A percentile compares a stretch with the other conserved stretches of the same genome.
These are phyloP conservation scores for Nasonia longicornis DNA, from an alignment of 1,140 invertebrate species.

Conservation along the genomic window DNA sequence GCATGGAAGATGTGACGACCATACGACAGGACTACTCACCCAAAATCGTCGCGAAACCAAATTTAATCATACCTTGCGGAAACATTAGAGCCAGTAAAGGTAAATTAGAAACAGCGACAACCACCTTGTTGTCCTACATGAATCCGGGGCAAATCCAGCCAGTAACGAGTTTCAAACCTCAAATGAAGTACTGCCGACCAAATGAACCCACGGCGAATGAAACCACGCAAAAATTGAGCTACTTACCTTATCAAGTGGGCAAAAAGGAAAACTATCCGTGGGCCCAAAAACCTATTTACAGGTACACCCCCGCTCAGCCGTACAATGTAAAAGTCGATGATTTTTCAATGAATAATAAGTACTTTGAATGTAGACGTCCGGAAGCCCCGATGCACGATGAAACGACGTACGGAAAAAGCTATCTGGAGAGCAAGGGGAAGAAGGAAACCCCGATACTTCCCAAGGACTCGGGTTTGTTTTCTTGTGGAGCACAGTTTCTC, in stretches of 20 bases:
- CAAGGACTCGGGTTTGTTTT: conserved; percentile 39
- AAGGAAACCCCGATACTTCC: conserved; percentile 56
- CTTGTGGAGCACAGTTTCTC: conserved; percentile 52
- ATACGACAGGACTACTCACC: conserved; percentile 76
- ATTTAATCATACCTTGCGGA: conserved; percentile 62
- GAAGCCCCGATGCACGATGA: conserved; percentile 54
- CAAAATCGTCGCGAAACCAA: conserved; percentile 69
- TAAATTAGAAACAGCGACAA: conserved; percentile 59
- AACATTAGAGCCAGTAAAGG: conserved; percentile 65
- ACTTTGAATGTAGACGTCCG: conserved; percentile 51
- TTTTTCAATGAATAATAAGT: not conserved
- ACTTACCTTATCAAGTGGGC: conserved; percentile 53
- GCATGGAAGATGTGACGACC: conserved; percentile 78
- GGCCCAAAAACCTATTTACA: conserved; percentile 58
- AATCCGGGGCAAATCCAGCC: conserved; percentile 53
- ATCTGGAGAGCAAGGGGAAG: conserved; percentile 48
- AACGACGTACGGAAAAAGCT: conserved; percentile 63
- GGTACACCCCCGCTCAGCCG: conserved; percentile 45
- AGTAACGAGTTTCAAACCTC: conserved; percentile 69
- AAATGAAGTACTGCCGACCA: conserved; percentile 68
- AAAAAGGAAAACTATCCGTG: conserved; percentile 59
- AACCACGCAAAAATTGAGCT: conserved; percentile 62
- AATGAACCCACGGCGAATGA: conserved; percentile 68
- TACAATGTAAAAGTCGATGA: not conserved
- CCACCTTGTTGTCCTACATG: conserved; percentile 57